Percentiles rank a stretch among this genome's conserved stretches.
Evolutionary conservation across 92 coral and sea anemone genomes (phyloP).

Genomic region (Plumapathes pennacea): DNA sequence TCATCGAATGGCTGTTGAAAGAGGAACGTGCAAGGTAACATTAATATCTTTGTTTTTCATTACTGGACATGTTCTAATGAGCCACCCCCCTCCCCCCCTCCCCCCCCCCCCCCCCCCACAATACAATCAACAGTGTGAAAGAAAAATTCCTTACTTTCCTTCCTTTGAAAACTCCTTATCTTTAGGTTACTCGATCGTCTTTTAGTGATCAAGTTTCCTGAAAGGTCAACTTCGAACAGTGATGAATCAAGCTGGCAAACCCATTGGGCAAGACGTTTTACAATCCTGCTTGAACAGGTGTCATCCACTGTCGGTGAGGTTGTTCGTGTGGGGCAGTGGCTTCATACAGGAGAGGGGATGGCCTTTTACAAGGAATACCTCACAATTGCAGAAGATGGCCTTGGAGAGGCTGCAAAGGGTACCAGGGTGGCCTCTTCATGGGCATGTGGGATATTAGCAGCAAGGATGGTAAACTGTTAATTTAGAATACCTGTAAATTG

Average conservation of each 20-base stretch:
- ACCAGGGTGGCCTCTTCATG: neutral
- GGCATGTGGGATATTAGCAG: no score
- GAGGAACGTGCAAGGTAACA: conserved; percentile 42
- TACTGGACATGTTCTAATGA: conserved; percentile 3
- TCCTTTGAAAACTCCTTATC: no score
- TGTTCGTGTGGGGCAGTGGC: conserved; percentile 13
- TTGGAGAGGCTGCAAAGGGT: neutral
- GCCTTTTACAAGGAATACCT: neutral
- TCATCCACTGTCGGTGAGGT: conserved; percentile 21
- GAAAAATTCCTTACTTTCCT: no score
- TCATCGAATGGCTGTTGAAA: conserved; percentile 33
- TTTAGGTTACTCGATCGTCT: conserved; percentile 4
- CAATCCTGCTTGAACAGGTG: neutral
- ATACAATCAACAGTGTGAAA: no score
- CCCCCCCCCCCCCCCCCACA: no score
- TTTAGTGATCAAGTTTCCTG: neutral
- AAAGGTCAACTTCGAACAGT: neutral
- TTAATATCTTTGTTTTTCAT: conserved; percentile 1
- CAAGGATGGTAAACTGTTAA: conserved; percentile 10
- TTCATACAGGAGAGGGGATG: conserved; percentile 13
- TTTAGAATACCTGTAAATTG: no score
- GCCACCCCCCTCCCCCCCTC: no score
- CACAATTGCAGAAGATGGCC: neutral
- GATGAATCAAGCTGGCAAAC: neutral
- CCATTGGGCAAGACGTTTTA: conserved; percentile 18